A percentile compares a stretch with the other conserved stretches of the same genome.
Evolutionary conservation across 1,140 invertebrate species (phyloP).

Genomic region (Sogatella furcifera): DNA sequence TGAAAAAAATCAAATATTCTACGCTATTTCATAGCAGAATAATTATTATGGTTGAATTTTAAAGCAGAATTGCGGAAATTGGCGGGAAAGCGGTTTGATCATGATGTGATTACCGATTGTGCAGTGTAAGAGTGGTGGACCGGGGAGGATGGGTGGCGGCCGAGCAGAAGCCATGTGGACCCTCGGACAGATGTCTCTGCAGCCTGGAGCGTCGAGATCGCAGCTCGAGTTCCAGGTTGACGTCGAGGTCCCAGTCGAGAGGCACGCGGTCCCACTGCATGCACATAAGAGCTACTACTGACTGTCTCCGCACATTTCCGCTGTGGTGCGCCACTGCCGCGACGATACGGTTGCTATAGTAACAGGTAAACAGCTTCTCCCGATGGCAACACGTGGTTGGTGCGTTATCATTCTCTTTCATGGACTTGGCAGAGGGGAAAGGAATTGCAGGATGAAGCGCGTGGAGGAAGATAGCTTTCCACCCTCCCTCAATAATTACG

Average conservation of each 20-base stretch:
- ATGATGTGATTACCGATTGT: not conserved
- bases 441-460: no score
- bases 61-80: no score
- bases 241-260: not conserved
- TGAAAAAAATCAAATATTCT: no score
- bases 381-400: no score
- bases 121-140: not conserved
- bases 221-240: conserved; percentile 1
- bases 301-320: not conserved
- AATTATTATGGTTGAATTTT: no score
- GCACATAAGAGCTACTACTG: not conserved
- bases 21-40: no score
- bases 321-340: not conserved
- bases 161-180: not conserved
- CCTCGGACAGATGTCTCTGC: not conserved
- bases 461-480: no score
- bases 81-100: no score
- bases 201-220: not conserved
- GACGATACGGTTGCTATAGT: not conserved
- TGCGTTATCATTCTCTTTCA: no score
- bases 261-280: not conserved
- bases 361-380: not conserved
- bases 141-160: not conserved
- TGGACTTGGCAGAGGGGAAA: no score
- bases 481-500: no score